phyloP scores from a whole-genome alignment of 2,113 vertebrate species.

The Rhadina sibilatrix region DNA sequence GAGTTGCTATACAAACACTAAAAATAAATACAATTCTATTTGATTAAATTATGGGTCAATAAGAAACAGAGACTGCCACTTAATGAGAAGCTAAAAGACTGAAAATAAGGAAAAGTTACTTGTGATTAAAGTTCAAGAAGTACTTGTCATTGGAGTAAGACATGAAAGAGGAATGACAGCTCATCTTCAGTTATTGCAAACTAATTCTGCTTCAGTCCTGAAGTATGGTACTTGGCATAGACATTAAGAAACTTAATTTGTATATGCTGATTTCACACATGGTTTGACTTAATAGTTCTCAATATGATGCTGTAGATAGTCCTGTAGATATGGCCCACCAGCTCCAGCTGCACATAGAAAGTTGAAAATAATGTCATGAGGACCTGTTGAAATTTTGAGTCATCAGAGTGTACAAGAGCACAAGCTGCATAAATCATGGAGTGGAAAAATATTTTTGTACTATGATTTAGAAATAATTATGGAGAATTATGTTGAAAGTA shows the following conservation, averaged over 20 bases:
- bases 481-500: slow-evolving; percentile 50
- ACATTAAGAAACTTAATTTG: background rate
- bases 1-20: background rate
- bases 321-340: background rate
- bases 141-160: background rate
- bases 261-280: background rate
- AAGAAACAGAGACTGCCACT: background rate
- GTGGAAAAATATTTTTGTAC: slow-evolving; percentile 59
- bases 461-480: slow-evolving; percentile 55
- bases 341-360: slow-evolving; percentile 29
- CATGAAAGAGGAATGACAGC: background rate
- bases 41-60: background rate
- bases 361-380: slow-evolving; percentile 21
- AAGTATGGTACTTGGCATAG: background rate
- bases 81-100: background rate
- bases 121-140: background rate
- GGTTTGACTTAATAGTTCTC: slow-evolving; percentile 11
- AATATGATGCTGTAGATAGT: background rate
- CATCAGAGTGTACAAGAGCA: slow-evolving; percentile 49
- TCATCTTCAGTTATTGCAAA: background rate
- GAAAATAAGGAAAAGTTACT: background rate
- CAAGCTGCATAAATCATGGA: slow-evolving; percentile 44
- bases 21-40: background rate
- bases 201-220: background rate
- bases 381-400: slow-evolving; percentile 59